phyloP scores from a whole-genome alignment of 1,140 invertebrate genomes.

The Samia ricini region DNA sequence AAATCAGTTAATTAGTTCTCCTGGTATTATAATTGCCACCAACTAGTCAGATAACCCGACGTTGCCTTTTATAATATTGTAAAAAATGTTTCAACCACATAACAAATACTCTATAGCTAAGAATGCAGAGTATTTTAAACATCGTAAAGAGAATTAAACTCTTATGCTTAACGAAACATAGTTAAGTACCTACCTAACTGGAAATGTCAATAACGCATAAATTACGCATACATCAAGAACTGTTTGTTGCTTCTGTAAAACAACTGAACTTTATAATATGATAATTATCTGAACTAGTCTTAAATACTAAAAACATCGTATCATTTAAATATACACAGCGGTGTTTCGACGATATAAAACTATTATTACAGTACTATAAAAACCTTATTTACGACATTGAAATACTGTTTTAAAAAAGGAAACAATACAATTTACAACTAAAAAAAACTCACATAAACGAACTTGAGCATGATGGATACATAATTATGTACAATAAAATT shows the following conservation, averaged over 20 bases:
- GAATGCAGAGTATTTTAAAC: no score
- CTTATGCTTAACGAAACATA: no score
- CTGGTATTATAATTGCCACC: no score
- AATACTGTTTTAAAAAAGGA: neutral
- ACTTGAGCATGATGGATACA: neutral
- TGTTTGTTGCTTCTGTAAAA: neutral
- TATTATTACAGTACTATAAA: neutral
- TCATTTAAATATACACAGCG: conserved; percentile 1
- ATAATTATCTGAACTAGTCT: neutral
- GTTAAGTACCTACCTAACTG: no score
- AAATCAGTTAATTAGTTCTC: no score
- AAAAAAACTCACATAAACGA: no score
- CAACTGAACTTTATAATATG: neutral
- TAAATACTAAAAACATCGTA: neutral
- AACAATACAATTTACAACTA: no score
- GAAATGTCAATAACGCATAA: conserved; percentile 2
- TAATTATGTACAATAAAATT: neutral
- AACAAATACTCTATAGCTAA: no score
- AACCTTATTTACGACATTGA: neutral
- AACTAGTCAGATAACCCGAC: no score
- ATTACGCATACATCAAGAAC: neutral
- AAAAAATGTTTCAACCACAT: no score
- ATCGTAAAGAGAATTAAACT: no score
- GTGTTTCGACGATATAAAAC: neutral
- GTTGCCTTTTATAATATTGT: no score